Percentiles rank a stretch among this genome's conserved stretches.
phyloP scores from a whole-genome alignment of 2,797 vertebrate genomes.

The Hyperoplus immaculatus region DNA sequence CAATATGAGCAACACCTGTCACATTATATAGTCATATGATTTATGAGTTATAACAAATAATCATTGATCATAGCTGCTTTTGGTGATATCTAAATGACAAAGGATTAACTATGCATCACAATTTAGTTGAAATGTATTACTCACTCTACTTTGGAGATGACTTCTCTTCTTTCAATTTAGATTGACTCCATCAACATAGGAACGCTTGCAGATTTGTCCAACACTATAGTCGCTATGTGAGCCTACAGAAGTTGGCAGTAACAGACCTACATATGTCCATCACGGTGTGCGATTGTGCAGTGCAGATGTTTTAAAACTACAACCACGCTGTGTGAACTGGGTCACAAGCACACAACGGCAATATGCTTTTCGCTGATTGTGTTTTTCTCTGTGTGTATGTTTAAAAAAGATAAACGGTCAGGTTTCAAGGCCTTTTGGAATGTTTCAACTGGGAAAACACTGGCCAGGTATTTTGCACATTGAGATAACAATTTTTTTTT shows the following conservation, averaged over 20 bases:
- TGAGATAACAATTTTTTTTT: background rate
- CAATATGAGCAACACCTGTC: background rate
- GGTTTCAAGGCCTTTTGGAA: constrained; percentile 7
- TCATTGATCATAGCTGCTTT: background rate
- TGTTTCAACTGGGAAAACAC: constrained; percentile 1
- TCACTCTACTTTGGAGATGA: no score
- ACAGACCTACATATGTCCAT: background rate
- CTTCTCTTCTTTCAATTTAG: background rate
- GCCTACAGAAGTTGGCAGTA: background rate
- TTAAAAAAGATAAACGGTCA: constrained; percentile 3
- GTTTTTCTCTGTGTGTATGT: background rate
- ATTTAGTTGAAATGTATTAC: background rate
- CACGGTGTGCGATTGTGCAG: background rate
- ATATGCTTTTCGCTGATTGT: constrained; percentile 2
- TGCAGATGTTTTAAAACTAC: constrained; percentile 9
- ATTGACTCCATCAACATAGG: background rate
- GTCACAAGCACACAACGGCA: constrained; percentile 17
- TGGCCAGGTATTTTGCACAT: background rate
- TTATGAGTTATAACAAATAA: background rate
- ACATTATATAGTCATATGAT: background rate
- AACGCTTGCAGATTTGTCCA: background rate
- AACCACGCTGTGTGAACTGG: constrained; percentile 9
- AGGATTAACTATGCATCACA: background rate
- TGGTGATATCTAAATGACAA: background rate
- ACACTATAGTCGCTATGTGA: background rate